Percentiles rank a stretch among this genome's conserved stretches.
phyloP scores from a whole-genome alignment of 2,797 vertebrate genomes.

The Anomalospiza imberbis region DNA sequence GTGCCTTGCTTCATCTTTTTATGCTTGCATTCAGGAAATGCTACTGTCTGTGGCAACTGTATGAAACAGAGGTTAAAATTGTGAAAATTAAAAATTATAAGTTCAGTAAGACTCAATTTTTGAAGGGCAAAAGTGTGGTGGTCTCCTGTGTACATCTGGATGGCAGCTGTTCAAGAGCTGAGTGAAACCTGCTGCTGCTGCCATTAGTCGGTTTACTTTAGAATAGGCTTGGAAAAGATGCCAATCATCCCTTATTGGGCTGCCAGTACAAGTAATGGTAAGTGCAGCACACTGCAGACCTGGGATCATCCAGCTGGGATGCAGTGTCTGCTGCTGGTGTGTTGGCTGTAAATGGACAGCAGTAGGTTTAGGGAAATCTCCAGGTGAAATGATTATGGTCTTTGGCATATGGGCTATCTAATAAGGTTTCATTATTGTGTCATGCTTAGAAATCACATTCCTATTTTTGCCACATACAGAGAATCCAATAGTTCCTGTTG shows the following conservation, averaged over 20 bases:
- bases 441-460: not conserved
- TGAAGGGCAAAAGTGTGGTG: not conserved
- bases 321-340: not conserved
- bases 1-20: not conserved
- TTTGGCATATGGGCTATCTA: not conserved
- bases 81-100: no score
- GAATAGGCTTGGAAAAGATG: not conserved
- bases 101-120: not conserved
- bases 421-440: not conserved
- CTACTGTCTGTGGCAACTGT: no score
- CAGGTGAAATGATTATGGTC: not conserved
- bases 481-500: not conserved
- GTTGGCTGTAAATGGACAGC: not conserved
- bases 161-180: not conserved
- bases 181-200: not conserved
- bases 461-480: not conserved
- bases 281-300: not conserved
- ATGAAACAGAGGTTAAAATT: not conserved
- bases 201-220: not conserved
- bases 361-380: not conserved
- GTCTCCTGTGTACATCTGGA: no score
- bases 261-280: not conserved
- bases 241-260: not conserved
- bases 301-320: no score
- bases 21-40: not conserved